Base-by-base conservation (phyloP, 92 coral and sea anemone genomes). In the Montipora capitata region DNA sequence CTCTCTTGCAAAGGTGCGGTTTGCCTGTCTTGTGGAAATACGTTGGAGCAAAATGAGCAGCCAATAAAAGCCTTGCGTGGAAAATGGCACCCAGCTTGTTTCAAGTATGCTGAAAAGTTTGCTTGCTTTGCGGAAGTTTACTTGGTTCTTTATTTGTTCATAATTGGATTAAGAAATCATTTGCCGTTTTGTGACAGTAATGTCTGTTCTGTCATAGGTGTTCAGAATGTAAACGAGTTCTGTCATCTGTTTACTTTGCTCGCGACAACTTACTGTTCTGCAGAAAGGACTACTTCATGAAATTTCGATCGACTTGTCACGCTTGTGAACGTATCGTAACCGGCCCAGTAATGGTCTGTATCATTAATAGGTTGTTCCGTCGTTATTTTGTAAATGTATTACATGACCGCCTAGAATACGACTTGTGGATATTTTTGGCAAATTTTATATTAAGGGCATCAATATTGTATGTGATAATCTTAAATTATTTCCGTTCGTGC, bases 311-410 rank as follows among this genome's bases (percentile, higher is more conserved):
- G 17, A 85, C 86, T 40, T 97, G 99, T 77, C 99, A 97, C 74
- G 87, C 88, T 40, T 97, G 99, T 77, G 90, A 76, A 40, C 92
- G 87, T 49, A 91, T 90, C 64, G 95, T 97, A 62, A 95, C 98
- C 11, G 99, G 99, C 43, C 99, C 97, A 6, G 94, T 97, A 4
- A 95, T 97, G 95, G 98, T 96, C 74, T 35, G 96, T 44, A 16
- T 5, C 39, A 45, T 79, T 7, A 44, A 45, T 9, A 35, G 40
- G 9, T 10, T 57, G 63, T 10, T 10, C 63, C 10, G 7, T 3
- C 68, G 9, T 63, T 5, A 4, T 17, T 3, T 16, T 7, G 7
- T 76, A n/a, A 77, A 27, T 54, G 17, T 41, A 3, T 40, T 40
- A 38, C 2, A 13, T 67, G 10, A 67, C 3, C 52, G 10, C 57